Conservation (phyloP, 2,888 invertebrate genomes). For the Doris montereyensis region DNA sequence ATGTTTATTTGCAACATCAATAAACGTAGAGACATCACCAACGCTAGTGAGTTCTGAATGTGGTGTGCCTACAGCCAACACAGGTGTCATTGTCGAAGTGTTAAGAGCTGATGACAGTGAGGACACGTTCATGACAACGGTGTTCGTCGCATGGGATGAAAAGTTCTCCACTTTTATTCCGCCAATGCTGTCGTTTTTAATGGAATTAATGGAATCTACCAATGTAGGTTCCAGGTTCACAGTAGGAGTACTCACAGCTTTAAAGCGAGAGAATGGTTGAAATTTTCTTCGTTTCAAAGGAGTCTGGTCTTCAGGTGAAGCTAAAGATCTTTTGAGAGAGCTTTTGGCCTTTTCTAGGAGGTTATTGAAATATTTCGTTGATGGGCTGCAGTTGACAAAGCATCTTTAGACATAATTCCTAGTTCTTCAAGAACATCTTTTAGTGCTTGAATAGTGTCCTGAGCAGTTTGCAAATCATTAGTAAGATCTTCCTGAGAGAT, state of each 20-base stretch:
- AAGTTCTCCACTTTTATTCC: no score
- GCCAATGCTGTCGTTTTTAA: neutral
- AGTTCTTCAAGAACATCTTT: slow-evolving; percentile 41
- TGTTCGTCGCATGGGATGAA: neutral
- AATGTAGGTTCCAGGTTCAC: no score
- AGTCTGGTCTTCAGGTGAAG: neutral
- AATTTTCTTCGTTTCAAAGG: slow-evolving; percentile 22
- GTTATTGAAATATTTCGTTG: slow-evolving; percentile 33
- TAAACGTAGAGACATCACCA: no score
- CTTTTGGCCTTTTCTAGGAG: slow-evolving; percentile 23
- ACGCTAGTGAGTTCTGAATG: no score
- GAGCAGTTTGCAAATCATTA: slow-evolving; percentile 35
- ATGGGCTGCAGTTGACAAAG: slow-evolving; percentile 33
- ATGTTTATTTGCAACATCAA: slow-evolving; percentile 31
- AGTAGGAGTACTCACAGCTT: neutral
- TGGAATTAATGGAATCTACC: neutral
- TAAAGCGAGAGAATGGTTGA: slow-evolving; percentile 29
- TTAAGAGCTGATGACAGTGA: neutral
- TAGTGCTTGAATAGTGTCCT: slow-evolving; percentile 41
- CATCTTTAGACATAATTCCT: slow-evolving; percentile 40
- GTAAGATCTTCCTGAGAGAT: slow-evolving; percentile 41
- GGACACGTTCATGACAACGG: neutral
- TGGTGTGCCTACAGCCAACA: no score
- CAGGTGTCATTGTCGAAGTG: neutral
- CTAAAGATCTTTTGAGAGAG: neutral